Base-by-base conservation (phyloP, 2,113 vertebrate genomes). In the Saiga tatarica region DNA sequence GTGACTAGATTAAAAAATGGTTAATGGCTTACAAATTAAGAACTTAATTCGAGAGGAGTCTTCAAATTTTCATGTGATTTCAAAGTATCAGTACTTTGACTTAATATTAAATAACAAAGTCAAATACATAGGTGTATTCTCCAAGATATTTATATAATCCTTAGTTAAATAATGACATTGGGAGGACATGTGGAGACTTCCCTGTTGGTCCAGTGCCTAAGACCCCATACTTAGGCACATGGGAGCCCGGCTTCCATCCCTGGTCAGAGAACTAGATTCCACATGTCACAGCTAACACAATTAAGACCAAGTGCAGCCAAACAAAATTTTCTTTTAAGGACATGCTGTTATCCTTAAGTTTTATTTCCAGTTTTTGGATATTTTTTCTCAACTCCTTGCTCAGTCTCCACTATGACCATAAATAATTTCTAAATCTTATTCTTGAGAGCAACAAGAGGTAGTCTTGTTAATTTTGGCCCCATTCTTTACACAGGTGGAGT, bases 51-150 rank as follows among this genome's bases (percentile, higher is more conserved):
- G 76, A 64, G 1, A 60, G 3, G 10, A 94, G 42, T 64, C 79
- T 94, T 42, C 2, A 84, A 39, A 52, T 92, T 74, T 76, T 57
- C 16, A 45, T 25, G 4, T 33, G 55, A 94, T 60, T 96, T 97
- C 28, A 93, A 55, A 88, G 7, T 87, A 25, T 42, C 36, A 23
- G 30, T 8, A 50, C 16, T 89, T 21, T 53, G 45, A 86, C 76
- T 91, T 71, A 84, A 85, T 91, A 30, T 30, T 96, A 67, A 93
- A 84, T 91, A 74, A 74, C 23, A 64, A 87, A 92, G 71, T 89
- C 30, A 82, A 86, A 57, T 81, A 15, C 52, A 57, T 52, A 26
- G 12, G 4, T 45, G 0, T 14, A 39, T 84, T 91, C 25, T 53
- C 12, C 3, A 50, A 52, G 26, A 53, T 64, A 90, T 71, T 95